A percentile compares a stretch with the other conserved stretches of the same genome.
Evolutionary conservation across 2,888 invertebrate genomes (phyloP).

Genomic region (Eupeodes luniger): DNA sequence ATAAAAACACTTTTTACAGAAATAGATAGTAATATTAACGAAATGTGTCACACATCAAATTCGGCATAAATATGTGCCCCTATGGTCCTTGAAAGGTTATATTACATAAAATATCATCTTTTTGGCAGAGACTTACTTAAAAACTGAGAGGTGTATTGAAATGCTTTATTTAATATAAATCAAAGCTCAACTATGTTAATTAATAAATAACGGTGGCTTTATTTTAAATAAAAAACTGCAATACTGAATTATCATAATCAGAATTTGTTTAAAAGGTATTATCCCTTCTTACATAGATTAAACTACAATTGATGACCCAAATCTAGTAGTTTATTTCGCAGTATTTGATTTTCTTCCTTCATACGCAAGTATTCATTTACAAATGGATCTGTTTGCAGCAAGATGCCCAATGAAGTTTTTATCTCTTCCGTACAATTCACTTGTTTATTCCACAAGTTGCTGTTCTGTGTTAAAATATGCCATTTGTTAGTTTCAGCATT

Average conservation of each 20-base stretch:
- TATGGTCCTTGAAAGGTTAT: too few species aligned
- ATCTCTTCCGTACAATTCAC: conserved; percentile 78
- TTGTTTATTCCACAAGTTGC: conserved; percentile 80
- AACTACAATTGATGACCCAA: conserved; percentile 63
- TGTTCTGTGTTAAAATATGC: conserved; percentile 79
- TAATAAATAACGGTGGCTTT: conserved; percentile 12
- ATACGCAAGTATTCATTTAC: conserved; percentile 80
- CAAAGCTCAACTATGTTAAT: too few species aligned
- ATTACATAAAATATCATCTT: too few species aligned
- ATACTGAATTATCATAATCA: neutral
- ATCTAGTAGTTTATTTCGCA: conserved; percentile 79
- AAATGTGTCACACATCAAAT: too few species aligned
- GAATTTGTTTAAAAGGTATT: neutral
- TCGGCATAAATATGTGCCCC: too few species aligned
- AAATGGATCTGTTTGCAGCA: conserved; percentile 81
- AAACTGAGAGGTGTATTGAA: too few species aligned
- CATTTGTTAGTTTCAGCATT: conserved; percentile 79
- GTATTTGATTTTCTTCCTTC: conserved; percentile 80
- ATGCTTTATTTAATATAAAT: too few species aligned
- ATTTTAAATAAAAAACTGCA: conserved; percentile 3
- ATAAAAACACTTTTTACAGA: too few species aligned
- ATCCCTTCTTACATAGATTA: neutral
- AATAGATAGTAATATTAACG: too few species aligned
- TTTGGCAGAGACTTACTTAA: too few species aligned
- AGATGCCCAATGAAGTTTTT: conserved; percentile 78